Base-by-base conservation (phyloP, 1,140 invertebrate species). In the Anagrus nilaparvatae region DNA sequence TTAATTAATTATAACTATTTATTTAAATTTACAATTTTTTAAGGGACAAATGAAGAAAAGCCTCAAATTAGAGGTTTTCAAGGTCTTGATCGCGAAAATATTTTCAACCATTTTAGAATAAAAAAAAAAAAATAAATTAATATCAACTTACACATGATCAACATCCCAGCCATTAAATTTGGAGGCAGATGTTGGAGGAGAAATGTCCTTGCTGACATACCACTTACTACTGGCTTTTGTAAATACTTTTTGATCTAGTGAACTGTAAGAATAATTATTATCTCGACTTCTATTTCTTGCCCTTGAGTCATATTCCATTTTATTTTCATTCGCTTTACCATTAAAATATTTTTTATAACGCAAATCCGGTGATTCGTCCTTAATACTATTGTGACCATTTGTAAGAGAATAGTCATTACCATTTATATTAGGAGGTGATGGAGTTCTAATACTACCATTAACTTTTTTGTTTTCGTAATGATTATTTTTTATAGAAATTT, bases 331-430 rank as follows among this genome's bases (percentile, higher is more conserved):
- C 2, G 38, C 9, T 13, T 50, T 57, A 33, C 46, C 36, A 19
- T 53, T 53, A 7, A 16, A n/a, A n/a, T n/a, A n/a, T 28, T 35
- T 53, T 51, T 20, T 28, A 25, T 45, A 21, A 54, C 56, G 23
- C 60, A 61, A 53, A 63, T 66, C 13, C 59, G 59, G 33, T 61
- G 49, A 38, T 58, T 61, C 13, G 44, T n/a, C 23, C n/a, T n/a
- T n/a, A n/a, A n/a, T n/a, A n/a, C 25, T 27, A 6, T 27, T n/a
- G 12, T 27, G 24, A 27, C 24, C 24, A 20, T 52, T 59, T 9
- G 41, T 32, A 23, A 32, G 44, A 18, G 41, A 45, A 19, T 29
- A 38, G 18, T 19, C 8, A 34, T 39, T 54, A 40, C 7, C 44
- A 27, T n/a, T 27, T 27, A 27, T 27, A 8, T 27, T 6, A 8